Evolutionary conservation across 1,140 invertebrate genomes (phyloP), one percentile per base, ranked within the genome.

Genomic region (Drosophila chauvacae): DNA sequence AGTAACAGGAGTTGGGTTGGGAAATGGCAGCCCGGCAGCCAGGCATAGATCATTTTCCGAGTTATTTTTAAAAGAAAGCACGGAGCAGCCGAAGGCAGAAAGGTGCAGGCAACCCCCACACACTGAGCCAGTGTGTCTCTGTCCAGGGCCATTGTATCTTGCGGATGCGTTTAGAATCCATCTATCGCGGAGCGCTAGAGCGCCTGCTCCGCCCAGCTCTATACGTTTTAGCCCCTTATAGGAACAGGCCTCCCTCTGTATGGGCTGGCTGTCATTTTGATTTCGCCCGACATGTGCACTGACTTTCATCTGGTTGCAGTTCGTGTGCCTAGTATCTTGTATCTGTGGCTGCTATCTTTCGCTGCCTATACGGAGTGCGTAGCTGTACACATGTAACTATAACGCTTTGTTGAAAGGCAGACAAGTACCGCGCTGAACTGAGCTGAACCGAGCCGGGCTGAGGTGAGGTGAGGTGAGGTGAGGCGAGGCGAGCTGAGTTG

Each of bases 331-430:
- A 68, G 81, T 74, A 81, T 53, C 39, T 63, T 44, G 62, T 75
- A 80, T 62, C 59, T 71, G 60, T 64, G 70, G 61, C 59, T 76
- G 64, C 14, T 61, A 81, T 51, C 41, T 64, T 48, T 57, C 53
- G 42, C 48, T 51, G 69, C 35, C 41, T 37, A 33, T 65, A 47
- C 23, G 48, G 63, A 69, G 65, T 66, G 56, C 69, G 51, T 74
- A 80, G 60, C 61, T 53, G 56, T 80, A 76, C 81, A 84, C 77
- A 69, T 80, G 81, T 85, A 84, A 73, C 77, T 77, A 73, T 85
- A 85, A 80, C 77, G 73, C 77, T 86, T 84, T 84, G 77, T 81
- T 80, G 81, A 84, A 85, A 85, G 59, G 61, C 59, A 78, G 59
- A 51, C 50, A 62, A 70, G 62, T 53, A 33, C 35, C 62, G 47